Evolutionary conservation across 2,797 vertebrate species (phyloP), one percentile per base, ranked within the genome.

Genomic region (Hypotaenidia philippensis): DNA sequence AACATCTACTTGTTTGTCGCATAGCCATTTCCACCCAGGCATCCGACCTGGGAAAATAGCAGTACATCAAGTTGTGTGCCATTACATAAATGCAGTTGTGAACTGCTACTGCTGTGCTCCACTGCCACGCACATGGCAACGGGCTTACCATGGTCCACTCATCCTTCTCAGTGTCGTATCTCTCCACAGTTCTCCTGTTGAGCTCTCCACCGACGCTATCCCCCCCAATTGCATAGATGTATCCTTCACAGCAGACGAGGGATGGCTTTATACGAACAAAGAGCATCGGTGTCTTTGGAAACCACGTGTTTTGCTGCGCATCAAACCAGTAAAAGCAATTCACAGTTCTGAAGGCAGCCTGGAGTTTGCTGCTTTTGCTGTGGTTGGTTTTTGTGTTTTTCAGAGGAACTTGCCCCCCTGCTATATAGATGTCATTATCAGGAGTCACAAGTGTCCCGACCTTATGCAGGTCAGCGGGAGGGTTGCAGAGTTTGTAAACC

Each of bases 301-400:
- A 99, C 99, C 99, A 99, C 31, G 98, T 98, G 95, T 99, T 99
- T 93, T 99, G 99, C 98, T 99, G 99, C 4, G 99, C 99, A 63
- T 99, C 99, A 25, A 99, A 99, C 99, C 99, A 99, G 90, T 99
- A 99, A 98, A 99, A 99, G 97, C 99, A 99, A 81, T 99, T 99
- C 61, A 99, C 99, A n/a, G 99, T 99, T 97, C 98, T 98, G 97
- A 99, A 99, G 65, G 98, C 98, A 9, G 98, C 98, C 95, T 99
- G 99, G 17, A 99, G 96, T 97, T 99, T 99, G 92, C 98, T 98
- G 36, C 98, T 98, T 97, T 99, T 99, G 92, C 99, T 98, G 83
- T 99, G 99, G 94, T 98, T 99, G 91, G 98, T 97, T 97, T 99
- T 98, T 1, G 98, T 97, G 95, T 98, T 99, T 96, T 99, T 99